Evolutionary conservation across 2,888 invertebrate genomes (phyloP).

Genomic region (Augiades crinisus): DNA sequence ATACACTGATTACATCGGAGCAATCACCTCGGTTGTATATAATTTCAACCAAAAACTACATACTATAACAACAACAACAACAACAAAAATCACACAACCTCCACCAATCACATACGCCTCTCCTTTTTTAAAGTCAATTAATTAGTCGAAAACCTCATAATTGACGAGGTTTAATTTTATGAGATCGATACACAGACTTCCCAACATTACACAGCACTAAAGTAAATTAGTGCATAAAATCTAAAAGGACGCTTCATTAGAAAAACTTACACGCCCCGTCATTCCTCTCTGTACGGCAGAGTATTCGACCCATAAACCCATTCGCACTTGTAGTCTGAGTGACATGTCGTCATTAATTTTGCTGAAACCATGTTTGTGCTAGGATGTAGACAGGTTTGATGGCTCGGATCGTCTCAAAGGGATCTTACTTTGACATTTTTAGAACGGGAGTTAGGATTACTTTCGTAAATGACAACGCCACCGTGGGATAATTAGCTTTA

Average conservation of each 20-base stretch:
- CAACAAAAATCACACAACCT: too few relatives aligned
- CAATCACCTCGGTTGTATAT: too few relatives aligned
- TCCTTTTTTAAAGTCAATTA: too few relatives aligned
- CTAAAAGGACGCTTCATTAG: background rate
- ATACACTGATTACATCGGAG: too few relatives aligned
- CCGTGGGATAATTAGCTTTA: too few relatives aligned
- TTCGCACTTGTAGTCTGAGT: constrained; percentile 33
- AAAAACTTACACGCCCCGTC: constrained; percentile 3
- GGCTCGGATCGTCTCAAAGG: background rate
- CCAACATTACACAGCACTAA: background rate
- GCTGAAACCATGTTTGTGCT: constrained; percentile 10
- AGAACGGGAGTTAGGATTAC: too few relatives aligned
- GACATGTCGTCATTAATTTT: constrained; percentile 60
- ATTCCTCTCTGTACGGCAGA: constrained; percentile 1
- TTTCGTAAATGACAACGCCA: too few relatives aligned
- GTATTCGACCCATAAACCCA: constrained; percentile 7
- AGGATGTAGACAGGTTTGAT: background rate
- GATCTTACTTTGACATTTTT: background rate
- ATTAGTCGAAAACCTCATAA: too few relatives aligned
- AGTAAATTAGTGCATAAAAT: background rate
- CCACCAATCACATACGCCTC: too few relatives aligned
- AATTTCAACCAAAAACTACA: too few relatives aligned
- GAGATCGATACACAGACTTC: background rate
- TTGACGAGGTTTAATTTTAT: too few relatives aligned
- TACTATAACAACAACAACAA: too few relatives aligned